Base-by-base conservation (phyloP, 2,888 invertebrate genomes). In the Dascillus cervinus region DNA sequence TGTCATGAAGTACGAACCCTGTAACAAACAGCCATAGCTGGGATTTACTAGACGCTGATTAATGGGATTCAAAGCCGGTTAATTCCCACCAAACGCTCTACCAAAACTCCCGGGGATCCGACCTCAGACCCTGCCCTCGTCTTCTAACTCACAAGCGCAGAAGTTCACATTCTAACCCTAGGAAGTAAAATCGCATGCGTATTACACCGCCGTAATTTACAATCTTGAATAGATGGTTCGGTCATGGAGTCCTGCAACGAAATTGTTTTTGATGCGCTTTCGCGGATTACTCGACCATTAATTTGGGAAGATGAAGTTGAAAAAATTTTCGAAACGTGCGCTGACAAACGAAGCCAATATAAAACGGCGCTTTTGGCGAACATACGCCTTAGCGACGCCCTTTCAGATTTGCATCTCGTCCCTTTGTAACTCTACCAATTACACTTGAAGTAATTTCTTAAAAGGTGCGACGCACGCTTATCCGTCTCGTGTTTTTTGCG, bases 61-160 rank as follows among this genome's bases (percentile, higher is more conserved):
- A 76, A 77, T 76, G 75, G 70, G 74, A 74, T 71, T 73, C 74
- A 72, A 74, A 77, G 75, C 76, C 64, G 65, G 65, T 69, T 71
- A 73, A 74, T 74, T 70, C 74, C 72, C 63, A 70, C 70, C 66
- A 70, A 72, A 74, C 72, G 69, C 71, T 68, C 64, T 61, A 56
- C 62, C 64, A 63, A 64, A 65, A 64, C 66, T 64, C 64, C 64
- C 69, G 69, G 63, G 68, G 65, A 40, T 64, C 34, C 31, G 36
- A 35, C 49, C 43, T 53, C 44, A 58, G 59, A 56, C 47, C 51
- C 53, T 56, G 52, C 50, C 47, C 12, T 19, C 14, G 12, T 22
- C 19, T 22, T 13, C 26, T 20, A 14, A 26, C 33, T 11, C 30
- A 22, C 19, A 14, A 15, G n/a, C 10, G 6, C 17, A 29, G 21